Evolutionary conservation across 2,888 invertebrate genomes (phyloP).

Genomic region (Drosophila suboccidentalis): DNA sequence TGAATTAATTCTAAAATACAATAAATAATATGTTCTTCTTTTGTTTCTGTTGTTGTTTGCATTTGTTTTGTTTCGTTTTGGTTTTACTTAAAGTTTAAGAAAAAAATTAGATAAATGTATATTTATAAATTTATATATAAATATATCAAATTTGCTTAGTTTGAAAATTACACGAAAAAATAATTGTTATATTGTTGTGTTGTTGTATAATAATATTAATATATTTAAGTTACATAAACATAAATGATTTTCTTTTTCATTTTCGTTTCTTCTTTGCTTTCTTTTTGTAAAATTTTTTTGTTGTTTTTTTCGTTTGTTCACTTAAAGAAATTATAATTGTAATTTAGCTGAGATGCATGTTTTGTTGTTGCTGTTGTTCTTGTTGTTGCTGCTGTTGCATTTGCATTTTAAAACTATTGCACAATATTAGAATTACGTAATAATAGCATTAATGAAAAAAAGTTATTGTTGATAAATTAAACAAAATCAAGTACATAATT

Average conservation of each 20-base stretch:
- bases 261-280: conserved; percentile 11
- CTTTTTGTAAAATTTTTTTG: conserved; percentile 14
- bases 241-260: conserved; percentile 38
- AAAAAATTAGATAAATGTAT: conserved; percentile 54
- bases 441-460: conserved; percentile 38
- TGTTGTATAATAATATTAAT: conserved; percentile 48
- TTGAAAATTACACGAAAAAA: conserved; percentile 66
- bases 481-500: conserved; percentile 75
- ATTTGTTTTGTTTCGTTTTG: conserved; percentile 34
- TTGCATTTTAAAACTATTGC: conserved; percentile 72
- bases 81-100: conserved; percentile 51
- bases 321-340: conserved; percentile 69
- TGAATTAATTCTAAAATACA: conserved; percentile 77
- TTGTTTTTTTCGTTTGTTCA: conserved; percentile 17
- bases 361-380: conserved; percentile 52
- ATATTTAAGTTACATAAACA: conserved; percentile 59
- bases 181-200: conserved; percentile 47
- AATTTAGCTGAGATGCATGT: conserved; percentile 72
- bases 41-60: conserved; percentile 52
- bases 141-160: conserved; percentile 59
- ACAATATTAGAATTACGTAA: conserved; percentile 73
- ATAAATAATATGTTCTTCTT: conserved; percentile 67
- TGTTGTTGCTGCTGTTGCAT: conserved; percentile 51
- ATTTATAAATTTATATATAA: conserved; percentile 40
- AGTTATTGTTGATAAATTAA: conserved; percentile 59